Percentiles rank a stretch among this genome's conserved stretches.
phyloP scores from a whole-genome alignment of 2,113 vertebrate species.

The Lophius piscatorius region DNA sequence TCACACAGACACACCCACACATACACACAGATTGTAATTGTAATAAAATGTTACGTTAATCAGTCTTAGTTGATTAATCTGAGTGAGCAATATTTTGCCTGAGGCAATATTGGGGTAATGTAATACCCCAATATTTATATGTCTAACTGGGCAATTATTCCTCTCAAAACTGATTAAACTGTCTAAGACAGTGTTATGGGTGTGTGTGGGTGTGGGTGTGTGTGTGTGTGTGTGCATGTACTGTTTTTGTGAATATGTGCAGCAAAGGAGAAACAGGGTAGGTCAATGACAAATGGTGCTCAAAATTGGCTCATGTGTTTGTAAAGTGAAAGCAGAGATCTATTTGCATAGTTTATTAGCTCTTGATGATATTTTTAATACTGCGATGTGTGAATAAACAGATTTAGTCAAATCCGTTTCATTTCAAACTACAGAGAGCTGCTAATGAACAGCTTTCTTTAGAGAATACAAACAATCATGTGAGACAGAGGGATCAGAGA shows the following conservation, averaged over 20 bases:
- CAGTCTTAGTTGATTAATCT: conserved; percentile 67
- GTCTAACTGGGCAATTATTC: conserved; percentile 76
- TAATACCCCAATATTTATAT: conserved; percentile 78
- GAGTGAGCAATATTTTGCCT: conserved; percentile 63
- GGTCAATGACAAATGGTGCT: conserved; percentile 72
- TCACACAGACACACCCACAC: conserved; percentile 10
- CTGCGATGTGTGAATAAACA: conserved; percentile 42
- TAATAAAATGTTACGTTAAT: conserved; percentile 63
- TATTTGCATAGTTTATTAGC: conserved; percentile 75
- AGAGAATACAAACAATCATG: not conserved
- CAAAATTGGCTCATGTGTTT: conserved; percentile 72
- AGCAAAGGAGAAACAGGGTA: conserved; percentile 51
- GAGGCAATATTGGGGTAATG: conserved; percentile 64
- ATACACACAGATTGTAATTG: conserved; percentile 8
- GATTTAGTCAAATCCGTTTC: conserved; percentile 22
- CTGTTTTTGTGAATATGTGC: conserved; percentile 17
- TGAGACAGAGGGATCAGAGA: conserved; percentile 11
- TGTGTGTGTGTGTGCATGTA: not conserved
- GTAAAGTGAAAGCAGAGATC: conserved; percentile 61
- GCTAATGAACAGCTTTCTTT: conserved; percentile 29
- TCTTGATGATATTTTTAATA: conserved; percentile 75
- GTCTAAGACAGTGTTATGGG: conserved; percentile 33
- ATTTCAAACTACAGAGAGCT: conserved; percentile 19
- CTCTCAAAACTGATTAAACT: conserved; percentile 77
- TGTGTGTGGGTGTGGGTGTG: conserved; percentile 1